These are phyloP conservation scores for Austrofundulus limnaeus DNA, from an alignment of 2,113 vertebrate species.

Conservation along the genomic window DNA sequence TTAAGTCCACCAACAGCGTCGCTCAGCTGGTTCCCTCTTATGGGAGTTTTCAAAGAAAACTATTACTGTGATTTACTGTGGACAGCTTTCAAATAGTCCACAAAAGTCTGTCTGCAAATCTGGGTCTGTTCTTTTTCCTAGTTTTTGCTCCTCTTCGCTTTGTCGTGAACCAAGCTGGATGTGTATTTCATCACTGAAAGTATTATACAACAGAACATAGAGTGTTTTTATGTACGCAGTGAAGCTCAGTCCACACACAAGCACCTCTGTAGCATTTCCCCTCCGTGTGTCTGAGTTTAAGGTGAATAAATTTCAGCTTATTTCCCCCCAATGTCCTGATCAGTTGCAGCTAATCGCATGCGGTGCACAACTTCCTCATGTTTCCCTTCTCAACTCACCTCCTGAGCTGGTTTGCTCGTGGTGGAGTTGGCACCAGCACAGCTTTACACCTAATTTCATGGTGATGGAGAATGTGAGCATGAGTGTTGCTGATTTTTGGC, in stretches of 20 bases:
- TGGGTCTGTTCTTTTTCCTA: constrained; percentile 38
- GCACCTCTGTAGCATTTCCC: constrained; percentile 37
- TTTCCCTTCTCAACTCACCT: constrained; percentile 17
- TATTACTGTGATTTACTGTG: constrained; percentile 70
- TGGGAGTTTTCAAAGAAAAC: constrained; percentile 66
- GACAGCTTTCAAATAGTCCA: constrained; percentile 33
- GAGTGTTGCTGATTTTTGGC: constrained; percentile 22
- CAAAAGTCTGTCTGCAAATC: constrained; percentile 14
- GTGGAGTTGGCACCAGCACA: constrained; percentile 28
- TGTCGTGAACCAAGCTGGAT: constrained; percentile 20
- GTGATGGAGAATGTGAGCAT: constrained; percentile 26
- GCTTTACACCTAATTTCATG: constrained; percentile 20
- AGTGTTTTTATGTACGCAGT: constrained; percentile 37
- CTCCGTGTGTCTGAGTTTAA: constrained; percentile 39
- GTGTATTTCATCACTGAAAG: constrained; percentile 12
- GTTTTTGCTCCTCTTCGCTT: constrained; percentile 22
- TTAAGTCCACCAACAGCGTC: constrained; percentile 50
- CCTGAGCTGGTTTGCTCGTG: constrained; percentile 22
- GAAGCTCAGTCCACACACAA: constrained; percentile 39
- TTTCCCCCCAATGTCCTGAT: constrained; percentile 13
- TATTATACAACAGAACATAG: constrained; percentile 3
- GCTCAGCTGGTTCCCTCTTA: constrained; percentile 45
- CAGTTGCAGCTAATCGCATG: constrained; percentile 45
- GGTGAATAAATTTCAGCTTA: constrained; percentile 37
- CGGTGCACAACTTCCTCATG: constrained; percentile 12